Percentiles rank a stretch among this genome's conserved stretches.
These are phyloP conservation scores for Microctenopoma stevenorrisi DNA, from an alignment of 2,797 vertebrate genomes.

Conservation along the genomic window DNA sequence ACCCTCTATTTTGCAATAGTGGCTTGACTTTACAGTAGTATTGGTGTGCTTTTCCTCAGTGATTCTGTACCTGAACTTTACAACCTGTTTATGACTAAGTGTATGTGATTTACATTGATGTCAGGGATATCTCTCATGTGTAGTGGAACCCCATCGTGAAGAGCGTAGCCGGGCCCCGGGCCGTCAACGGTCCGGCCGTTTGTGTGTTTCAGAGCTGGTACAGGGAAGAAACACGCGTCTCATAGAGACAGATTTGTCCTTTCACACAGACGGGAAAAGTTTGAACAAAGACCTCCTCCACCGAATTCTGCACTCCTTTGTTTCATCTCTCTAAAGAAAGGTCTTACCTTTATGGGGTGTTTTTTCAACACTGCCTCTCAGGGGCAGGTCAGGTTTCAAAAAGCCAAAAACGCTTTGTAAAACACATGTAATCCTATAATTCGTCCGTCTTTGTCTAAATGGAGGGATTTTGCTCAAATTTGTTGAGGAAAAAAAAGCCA, in stretches of 20 bases:
- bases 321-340: constrained; percentile 45
- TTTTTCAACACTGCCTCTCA: constrained; percentile 51
- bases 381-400: constrained; percentile 68
- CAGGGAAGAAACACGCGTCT: constrained; percentile 38
- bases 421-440: constrained; percentile 68
- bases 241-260: constrained; percentile 25
- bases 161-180: constrained; percentile 67
- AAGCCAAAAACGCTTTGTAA: constrained; percentile 66
- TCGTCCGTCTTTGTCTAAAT: constrained; percentile 65
- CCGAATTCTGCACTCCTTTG: constrained; percentile 28
- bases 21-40: constrained; percentile 78
- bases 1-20: constrained; percentile 74
- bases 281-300: constrained; percentile 50
- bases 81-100: constrained; percentile 76
- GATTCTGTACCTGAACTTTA: constrained; percentile 78
- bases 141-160: constrained; percentile 66
- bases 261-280: constrained; percentile 33
- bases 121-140: constrained; percentile 82
- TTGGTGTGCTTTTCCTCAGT: constrained; percentile 80
- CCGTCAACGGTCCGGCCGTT: constrained; percentile 41
- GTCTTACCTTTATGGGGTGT: constrained; percentile 37
- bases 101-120: constrained; percentile 83
- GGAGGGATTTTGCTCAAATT: constrained; percentile 66
- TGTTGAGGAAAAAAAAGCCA: constrained; percentile 65
- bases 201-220: constrained; percentile 52